These are phyloP conservation scores for Urophycis tenuis DNA, from an alignment of 2,797 vertebrate genomes.

Conservation along the genomic window DNA sequence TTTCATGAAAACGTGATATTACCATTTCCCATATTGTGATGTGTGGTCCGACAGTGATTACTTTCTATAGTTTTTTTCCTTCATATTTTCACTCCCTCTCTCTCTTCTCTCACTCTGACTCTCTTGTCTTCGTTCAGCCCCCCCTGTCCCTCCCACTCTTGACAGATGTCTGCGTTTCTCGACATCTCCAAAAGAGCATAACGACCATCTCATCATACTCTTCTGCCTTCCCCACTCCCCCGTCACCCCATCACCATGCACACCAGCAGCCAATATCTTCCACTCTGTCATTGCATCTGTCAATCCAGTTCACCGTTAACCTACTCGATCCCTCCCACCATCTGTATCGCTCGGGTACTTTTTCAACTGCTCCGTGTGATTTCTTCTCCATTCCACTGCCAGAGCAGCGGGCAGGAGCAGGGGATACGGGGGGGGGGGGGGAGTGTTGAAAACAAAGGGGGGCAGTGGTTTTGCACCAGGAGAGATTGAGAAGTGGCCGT, in stretches of 20 bases:
- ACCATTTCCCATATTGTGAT: background rate
- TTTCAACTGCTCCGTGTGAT: background rate
- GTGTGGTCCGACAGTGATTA: background rate
- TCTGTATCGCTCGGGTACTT: slow-evolving; percentile 10
- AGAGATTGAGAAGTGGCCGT: background rate
- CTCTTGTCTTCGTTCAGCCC: background rate
- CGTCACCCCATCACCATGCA: slow-evolving; percentile 2
- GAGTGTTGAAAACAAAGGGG: too few relatives aligned
- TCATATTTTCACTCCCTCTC: background rate
- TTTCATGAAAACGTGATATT: background rate
- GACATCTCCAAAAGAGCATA: slow-evolving; percentile 23
- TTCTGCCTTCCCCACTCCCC: slow-evolving; percentile 6
- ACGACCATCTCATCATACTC: slow-evolving; percentile 25
- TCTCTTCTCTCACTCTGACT: background rate
- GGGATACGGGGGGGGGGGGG: background rate
- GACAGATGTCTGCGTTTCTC: slow-evolving; percentile 5
- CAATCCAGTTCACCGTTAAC: slow-evolving; percentile 34
- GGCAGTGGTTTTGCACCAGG: too few relatives aligned
- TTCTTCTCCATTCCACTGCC: background rate
- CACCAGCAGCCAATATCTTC: slow-evolving; percentile 25
- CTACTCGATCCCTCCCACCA: slow-evolving; percentile 20
- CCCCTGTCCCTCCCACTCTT: background rate
- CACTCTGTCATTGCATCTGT: slow-evolving; percentile 44
- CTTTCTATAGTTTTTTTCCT: background rate
- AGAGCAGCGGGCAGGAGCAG: background rate